Percentiles rank a stretch among this genome's conserved stretches.
phyloP scores from a whole-genome alignment of 2,888 invertebrate species.

The Dexiosoma caninum region DNA sequence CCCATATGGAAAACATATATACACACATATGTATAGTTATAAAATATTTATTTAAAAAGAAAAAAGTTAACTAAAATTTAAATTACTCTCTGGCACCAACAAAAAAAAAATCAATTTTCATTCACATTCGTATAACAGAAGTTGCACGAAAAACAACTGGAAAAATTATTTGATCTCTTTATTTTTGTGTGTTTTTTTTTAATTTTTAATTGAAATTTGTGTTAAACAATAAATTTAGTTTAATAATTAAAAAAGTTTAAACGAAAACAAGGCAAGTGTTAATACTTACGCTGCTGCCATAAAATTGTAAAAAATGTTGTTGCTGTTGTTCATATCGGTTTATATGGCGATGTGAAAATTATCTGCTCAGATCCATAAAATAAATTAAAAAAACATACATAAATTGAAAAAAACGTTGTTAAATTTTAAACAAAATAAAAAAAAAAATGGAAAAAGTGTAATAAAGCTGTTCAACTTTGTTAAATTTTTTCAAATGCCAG shows the following conservation, averaged over 20 bases:
- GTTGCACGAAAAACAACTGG: slow-evolving; percentile 38
- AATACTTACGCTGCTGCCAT: slow-evolving; percentile 5
- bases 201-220: slow-evolving; percentile 23
- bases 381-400: background rate
- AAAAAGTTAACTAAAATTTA: background rate
- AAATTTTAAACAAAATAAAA: background rate
- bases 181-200: background rate
- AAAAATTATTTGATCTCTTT: background rate
- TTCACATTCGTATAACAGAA: slow-evolving; percentile 21
- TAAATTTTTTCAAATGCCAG: background rate
- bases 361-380: background rate
- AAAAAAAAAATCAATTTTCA: slow-evolving; percentile 16
- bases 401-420: background rate
- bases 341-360: slow-evolving; percentile 27
- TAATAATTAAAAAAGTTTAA: slow-evolving; percentile 26
- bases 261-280: slow-evolving; percentile 25
- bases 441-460: background rate
- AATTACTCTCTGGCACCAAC: background rate
- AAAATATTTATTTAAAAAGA: slow-evolving; percentile 26
- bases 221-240: slow-evolving; percentile 38
- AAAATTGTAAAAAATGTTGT: background rate
- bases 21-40: too few relatives aligned
- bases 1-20: slow-evolving; percentile 30
- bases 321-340: slow-evolving; percentile 4
- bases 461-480: background rate